Evolutionary conservation across 1,140 invertebrate species (phyloP), one percentile per base, ranked within the genome.

Genomic region (Leptopilina boulardi): DNA sequence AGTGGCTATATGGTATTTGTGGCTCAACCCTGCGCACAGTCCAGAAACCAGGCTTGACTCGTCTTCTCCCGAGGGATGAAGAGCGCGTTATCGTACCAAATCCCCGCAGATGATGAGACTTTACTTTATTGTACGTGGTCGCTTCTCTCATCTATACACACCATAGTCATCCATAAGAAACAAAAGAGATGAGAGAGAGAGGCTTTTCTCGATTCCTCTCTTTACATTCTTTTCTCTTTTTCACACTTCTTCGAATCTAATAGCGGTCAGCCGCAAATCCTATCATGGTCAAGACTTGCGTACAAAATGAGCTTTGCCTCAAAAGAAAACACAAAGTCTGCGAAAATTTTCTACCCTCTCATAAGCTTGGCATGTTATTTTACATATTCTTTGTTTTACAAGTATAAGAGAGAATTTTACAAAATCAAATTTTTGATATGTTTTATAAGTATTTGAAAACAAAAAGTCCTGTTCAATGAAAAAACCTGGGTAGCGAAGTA

Each of bases 101-200:
- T 90, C 90, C 89, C 87, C 86, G 87, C 84, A 86, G 90, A 91
- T 90, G 90, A 91, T 91, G 90, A 89, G 87, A 90, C 89, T 90
- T 91, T 90, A 87, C 85, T 89, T 91, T 91, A 91, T 91, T 88
- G 89, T 90, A 88, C 86, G 89, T 89, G 87, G 77, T 79, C 76
- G 82, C 47, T 5, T 78, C 81, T 75, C 75, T 77, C 71, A 76
- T 73, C 41, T 41, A 54, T 38, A 38, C 8, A 38, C 8, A 4
- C 34, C n/a, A n/a, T n/a, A n/a, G 70, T 44, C 42, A n/a, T 70
- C 54, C 72, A 10, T 15, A 44, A 54, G 10, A 73, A 21, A 23
- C n/a, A 54, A 51, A 76, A 9, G 26, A 38, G 18, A 42, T n/a
- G n/a, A n/a, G n/a, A n/a, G n/a, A n/a, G n/a, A 26, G 8, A 34